These are phyloP conservation scores for Helobdella robusta DNA, from an alignment of 2,888 invertebrate genomes.

Conservation along the genomic window DNA sequence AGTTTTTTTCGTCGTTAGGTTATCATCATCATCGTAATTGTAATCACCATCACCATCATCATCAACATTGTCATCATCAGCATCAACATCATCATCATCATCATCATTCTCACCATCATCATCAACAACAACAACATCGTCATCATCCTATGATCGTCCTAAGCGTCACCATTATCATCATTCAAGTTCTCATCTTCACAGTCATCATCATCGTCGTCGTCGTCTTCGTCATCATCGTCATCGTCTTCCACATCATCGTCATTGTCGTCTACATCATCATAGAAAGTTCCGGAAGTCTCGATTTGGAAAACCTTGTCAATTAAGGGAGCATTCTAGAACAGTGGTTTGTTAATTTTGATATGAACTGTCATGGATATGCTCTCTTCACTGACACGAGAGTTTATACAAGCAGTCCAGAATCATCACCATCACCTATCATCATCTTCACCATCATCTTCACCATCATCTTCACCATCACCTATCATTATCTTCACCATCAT, in stretches of 20 bases:
- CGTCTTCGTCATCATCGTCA: not conserved
- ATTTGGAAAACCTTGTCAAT: constrained; percentile 12
- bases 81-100: too few relatives aligned
- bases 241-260: not conserved
- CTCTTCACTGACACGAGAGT: constrained; percentile 21
- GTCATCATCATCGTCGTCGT: not conserved
- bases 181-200: not conserved
- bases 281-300: too few relatives aligned
- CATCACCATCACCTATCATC: too few relatives aligned
- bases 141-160: not conserved
- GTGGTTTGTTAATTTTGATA: not conserved
- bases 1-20: not conserved
- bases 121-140: too few relatives aligned
- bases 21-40: too few relatives aligned
- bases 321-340: constrained; percentile 22
- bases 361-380: constrained; percentile 24
- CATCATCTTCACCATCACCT: too few relatives aligned
- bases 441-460: too few relatives aligned
- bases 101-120: too few relatives aligned
- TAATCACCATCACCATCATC: too few relatives aligned
- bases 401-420: not conserved
- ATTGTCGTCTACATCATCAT: not conserved
- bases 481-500: not conserved
- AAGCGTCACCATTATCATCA: not conserved
- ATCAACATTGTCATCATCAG: too few relatives aligned